These are phyloP conservation scores for Mesocentrotus franciscanus DNA, from an alignment of 53 echinoderm and acorn worm species.

Conservation along the genomic window DNA sequence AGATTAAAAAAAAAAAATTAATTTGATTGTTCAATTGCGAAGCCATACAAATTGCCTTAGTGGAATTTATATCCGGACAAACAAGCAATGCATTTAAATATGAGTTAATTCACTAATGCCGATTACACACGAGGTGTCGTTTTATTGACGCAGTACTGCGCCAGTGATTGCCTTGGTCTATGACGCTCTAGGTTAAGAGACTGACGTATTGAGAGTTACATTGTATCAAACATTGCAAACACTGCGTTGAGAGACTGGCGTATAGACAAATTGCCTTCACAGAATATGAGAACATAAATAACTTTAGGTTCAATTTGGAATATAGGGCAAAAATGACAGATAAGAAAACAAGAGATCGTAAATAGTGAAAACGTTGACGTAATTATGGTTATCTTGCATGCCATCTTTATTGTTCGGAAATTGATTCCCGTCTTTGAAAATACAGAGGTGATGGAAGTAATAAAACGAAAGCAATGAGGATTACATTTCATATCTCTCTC, in stretches of 20 bases:
- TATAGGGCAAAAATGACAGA: not conserved
- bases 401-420: not conserved
- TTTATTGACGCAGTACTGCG: not conserved
- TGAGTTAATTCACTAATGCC: too few species aligned
- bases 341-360: not conserved
- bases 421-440: not conserved
- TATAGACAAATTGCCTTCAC: not conserved
- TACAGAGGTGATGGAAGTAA: not conserved
- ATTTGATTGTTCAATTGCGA: too few species aligned
- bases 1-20: too few species aligned
- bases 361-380: not conserved
- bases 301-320: not conserved
- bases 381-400: not conserved
- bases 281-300: not conserved
- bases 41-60: too few species aligned
- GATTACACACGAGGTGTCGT: not conserved
- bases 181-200: too few species aligned
- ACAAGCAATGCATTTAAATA: too few species aligned
- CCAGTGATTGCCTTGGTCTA: too few species aligned
- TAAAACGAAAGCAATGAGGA: not conserved
- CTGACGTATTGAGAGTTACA: too few species aligned
- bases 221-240: too few species aligned
- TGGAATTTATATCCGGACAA: too few species aligned
- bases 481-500: slow-evolving; percentile 21
- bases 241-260: too few species aligned